A percentile compares a stretch with the other conserved stretches of the same genome.
These are phyloP conservation scores for Otus scops DNA, from an alignment of 2,797 vertebrate species.

Conservation along the genomic window DNA sequence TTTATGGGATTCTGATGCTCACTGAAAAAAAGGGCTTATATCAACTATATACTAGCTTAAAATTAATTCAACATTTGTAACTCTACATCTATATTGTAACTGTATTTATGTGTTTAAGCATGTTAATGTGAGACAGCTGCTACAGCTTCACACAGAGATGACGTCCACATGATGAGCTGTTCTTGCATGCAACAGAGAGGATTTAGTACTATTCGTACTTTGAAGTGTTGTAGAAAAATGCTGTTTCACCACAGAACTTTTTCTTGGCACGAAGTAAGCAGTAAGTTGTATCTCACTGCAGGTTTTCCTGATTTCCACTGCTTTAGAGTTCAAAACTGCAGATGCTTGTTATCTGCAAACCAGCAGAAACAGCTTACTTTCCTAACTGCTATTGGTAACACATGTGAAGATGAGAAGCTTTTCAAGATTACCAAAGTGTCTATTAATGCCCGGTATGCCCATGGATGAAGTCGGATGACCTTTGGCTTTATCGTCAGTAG, in stretches of 20 bases:
- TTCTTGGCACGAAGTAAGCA: neutral
- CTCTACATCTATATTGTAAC: neutral
- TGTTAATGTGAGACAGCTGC: conserved; percentile 45
- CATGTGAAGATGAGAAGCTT: neutral
- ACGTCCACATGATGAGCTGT: neutral
- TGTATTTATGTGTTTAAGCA: neutral
- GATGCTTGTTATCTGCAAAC: neutral
- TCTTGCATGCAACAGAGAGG: neutral
- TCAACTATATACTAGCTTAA: neutral
- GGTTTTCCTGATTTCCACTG: neutral
- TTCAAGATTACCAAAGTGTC: neutral
- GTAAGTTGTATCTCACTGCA: neutral
- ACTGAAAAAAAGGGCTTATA: neutral
- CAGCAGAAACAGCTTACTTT: neutral
- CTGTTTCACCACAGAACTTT: neutral
- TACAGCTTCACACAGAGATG: neutral
- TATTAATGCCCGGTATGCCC: neutral
- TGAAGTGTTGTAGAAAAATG: neutral
- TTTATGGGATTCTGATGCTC: neutral
- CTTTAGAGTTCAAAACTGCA: neutral
- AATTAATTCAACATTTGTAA: conserved; percentile 25
- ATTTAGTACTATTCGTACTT: neutral
- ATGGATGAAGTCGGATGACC: neutral
- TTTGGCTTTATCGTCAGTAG: neutral
- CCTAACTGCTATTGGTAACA: neutral